Evolutionary conservation across 2,888 invertebrate species (phyloP).

Genomic region (Drosophila prolongata): DNA sequence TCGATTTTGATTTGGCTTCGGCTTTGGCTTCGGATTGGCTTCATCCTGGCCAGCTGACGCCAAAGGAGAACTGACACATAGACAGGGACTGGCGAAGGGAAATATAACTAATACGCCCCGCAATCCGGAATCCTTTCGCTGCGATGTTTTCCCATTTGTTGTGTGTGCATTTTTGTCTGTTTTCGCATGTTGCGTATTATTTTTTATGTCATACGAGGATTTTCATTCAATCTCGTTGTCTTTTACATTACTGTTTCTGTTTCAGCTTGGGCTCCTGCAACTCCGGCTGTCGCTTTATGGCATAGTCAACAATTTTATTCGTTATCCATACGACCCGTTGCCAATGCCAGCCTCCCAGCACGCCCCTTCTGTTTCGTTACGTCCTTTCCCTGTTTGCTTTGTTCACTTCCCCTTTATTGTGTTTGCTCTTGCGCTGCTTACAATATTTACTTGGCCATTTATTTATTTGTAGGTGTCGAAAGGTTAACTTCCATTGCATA

Average conservation of each 20-base stretch:
- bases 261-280: slow-evolving; percentile 2
- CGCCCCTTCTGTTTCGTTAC: slow-evolving; percentile 40
- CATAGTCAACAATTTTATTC: slow-evolving; percentile 69
- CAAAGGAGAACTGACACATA: slow-evolving; percentile 46
- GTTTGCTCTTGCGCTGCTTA: slow-evolving; percentile 40
- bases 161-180: slow-evolving; percentile 44
- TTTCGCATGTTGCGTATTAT: slow-evolving; percentile 51
- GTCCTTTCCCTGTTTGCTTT: slow-evolving; percentile 23
- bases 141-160: slow-evolving; percentile 47
- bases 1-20: slow-evolving; percentile 24
- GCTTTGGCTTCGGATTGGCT: slow-evolving; percentile 20
- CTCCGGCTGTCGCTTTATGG: slow-evolving; percentile 51
- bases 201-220: slow-evolving; percentile 64
- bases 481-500: slow-evolving; percentile 53
- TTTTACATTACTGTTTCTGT: slow-evolving; percentile 34
- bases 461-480: slow-evolving; percentile 71
- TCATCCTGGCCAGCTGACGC: slow-evolving; percentile 38
- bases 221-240: slow-evolving; percentile 66
- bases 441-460: slow-evolving; percentile 65
- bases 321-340: slow-evolving; percentile 52
- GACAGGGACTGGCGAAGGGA: slow-evolving; percentile 27
- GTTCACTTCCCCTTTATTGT: slow-evolving; percentile 23
- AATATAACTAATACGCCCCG: slow-evolving; percentile 63
- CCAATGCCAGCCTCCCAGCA: slow-evolving; percentile 22
- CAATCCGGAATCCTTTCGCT: slow-evolving; percentile 65